A percentile compares a stretch with the other conserved stretches of the same genome.
These are phyloP conservation scores for Thalassaphorura encarpata DNA, from an alignment of 1,140 invertebrate species.

Conservation along the genomic window DNA sequence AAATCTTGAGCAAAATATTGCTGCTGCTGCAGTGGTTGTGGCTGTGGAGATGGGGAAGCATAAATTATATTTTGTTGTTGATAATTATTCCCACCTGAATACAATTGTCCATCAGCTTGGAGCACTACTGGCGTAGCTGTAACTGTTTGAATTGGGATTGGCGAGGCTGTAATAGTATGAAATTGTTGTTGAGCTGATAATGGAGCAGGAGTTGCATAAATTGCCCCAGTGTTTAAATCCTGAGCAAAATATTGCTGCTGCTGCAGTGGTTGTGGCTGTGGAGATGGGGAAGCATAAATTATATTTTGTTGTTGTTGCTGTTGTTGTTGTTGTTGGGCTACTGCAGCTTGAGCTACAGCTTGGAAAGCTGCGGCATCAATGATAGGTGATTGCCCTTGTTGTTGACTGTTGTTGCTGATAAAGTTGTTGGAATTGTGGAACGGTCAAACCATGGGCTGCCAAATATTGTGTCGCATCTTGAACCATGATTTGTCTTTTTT, in stretches of 20 bases:
- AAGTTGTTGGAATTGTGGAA: neutral
- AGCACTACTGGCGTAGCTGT: neutral
- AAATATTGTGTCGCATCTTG: slow-evolving; percentile 2
- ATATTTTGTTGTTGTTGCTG: neutral
- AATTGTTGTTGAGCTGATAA: neutral
- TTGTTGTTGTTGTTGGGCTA: neutral
- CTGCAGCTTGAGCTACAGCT: neutral
- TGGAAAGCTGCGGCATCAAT: too few relatives aligned
- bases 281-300: neutral
- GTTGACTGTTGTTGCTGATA: neutral
- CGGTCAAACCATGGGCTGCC: neutral
- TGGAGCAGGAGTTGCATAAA: neutral
- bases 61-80: too few relatives aligned
- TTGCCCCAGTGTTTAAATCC: neutral
- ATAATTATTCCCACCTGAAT: too few relatives aligned
- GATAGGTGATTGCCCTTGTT: too few relatives aligned
- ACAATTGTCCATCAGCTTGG: too few relatives aligned
- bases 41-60: neutral
- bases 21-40: slow-evolving; percentile 21
- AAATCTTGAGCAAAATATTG: slow-evolving; percentile 14
- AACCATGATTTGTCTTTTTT: slow-evolving; percentile 1
- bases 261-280: neutral
- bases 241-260: neutral
- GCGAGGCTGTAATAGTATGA: neutral
- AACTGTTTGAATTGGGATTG: neutral